These are phyloP conservation scores for Drosophila kanapiae DNA, from an alignment of 1,140 invertebrate genomes.

Conservation along the genomic window DNA sequence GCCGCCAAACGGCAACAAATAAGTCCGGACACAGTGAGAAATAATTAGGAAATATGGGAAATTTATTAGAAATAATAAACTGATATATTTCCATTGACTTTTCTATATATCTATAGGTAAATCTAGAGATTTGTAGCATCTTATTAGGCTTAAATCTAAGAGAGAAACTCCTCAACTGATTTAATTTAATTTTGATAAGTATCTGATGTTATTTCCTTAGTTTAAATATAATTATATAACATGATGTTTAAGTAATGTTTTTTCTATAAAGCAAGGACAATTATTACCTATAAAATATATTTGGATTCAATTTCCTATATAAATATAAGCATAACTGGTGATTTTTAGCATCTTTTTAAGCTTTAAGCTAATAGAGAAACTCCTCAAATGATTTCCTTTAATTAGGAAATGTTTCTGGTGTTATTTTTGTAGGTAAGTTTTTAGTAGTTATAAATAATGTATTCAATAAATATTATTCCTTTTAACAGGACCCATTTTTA, in stretches of 20 bases:
- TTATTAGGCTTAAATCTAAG: too few species aligned
- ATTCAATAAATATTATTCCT: not conserved
- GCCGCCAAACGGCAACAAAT: slow-evolving; percentile 68
- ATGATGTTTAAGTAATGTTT: too few species aligned
- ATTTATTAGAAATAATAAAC: too few species aligned
- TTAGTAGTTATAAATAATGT: not conserved
- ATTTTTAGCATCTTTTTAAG: not conserved
- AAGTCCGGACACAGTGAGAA: slow-evolving; percentile 55
- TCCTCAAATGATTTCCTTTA: accelerated
- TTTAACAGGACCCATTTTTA: not conserved
- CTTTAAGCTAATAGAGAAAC: not conserved
- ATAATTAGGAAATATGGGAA: not conserved
- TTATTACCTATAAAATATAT: too few species aligned
- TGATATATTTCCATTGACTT: accelerated
- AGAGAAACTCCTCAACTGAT: too few species aligned
- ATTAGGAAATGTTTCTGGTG: accelerated
- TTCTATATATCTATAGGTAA: too few species aligned
- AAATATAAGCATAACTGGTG: accelerated
- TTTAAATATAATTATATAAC: too few species aligned
- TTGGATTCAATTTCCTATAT: not conserved
- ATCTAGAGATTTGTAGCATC: too few species aligned
- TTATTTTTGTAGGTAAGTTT: not conserved
- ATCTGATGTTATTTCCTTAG: too few species aligned
- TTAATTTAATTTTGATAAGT: too few species aligned
- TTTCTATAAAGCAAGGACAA: too few species aligned